Evolutionary conservation across 2,888 invertebrate species (phyloP).

Genomic region (Orchesellides sinensis): DNA sequence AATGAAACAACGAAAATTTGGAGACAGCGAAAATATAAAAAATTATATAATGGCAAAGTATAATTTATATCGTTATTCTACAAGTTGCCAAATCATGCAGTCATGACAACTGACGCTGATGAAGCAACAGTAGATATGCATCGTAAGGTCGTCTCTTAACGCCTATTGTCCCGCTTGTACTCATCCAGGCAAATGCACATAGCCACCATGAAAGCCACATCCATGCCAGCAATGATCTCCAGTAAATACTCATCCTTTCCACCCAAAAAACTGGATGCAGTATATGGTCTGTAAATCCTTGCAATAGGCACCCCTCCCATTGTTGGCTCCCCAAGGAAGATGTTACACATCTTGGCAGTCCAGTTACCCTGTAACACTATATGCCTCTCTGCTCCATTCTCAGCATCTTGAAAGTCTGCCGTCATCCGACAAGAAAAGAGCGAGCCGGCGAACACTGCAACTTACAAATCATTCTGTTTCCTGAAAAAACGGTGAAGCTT

Average conservation of each 20-base stretch:
- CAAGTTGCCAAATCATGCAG: no score
- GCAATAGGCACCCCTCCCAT: slow-evolving; percentile 60
- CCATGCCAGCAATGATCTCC: slow-evolving; percentile 63
- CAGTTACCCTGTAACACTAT: slow-evolving; percentile 62
- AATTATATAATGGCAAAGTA: no score
- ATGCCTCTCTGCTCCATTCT: slow-evolving; percentile 2
- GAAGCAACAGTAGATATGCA: no score
- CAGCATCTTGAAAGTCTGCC: slow-evolving; percentile 32
- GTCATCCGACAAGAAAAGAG: slow-evolving; percentile 41
- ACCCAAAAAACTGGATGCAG: slow-evolving; percentile 30
- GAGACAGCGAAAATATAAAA: no score
- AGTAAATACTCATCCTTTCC: slow-evolving; percentile 55
- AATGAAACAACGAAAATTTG: no score
- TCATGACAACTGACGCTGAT: no score
- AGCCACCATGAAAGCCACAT: slow-evolving; percentile 56
- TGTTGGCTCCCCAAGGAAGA: slow-evolving; percentile 63
- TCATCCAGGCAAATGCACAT: slow-evolving; percentile 68
- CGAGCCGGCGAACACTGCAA: slow-evolving; percentile 31
- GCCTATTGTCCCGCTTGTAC: slow-evolving; percentile 60
- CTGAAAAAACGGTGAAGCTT: slow-evolving; percentile 58
- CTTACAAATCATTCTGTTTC: slow-evolving; percentile 55
- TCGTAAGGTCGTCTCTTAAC: slow-evolving; percentile 69
- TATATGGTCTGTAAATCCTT: slow-evolving; percentile 50
- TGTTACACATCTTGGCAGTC: slow-evolving; percentile 48
- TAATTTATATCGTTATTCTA: no score